Conservation (phyloP, 2,113 vertebrate genomes). For the Lophura nycthemera region DNA sequence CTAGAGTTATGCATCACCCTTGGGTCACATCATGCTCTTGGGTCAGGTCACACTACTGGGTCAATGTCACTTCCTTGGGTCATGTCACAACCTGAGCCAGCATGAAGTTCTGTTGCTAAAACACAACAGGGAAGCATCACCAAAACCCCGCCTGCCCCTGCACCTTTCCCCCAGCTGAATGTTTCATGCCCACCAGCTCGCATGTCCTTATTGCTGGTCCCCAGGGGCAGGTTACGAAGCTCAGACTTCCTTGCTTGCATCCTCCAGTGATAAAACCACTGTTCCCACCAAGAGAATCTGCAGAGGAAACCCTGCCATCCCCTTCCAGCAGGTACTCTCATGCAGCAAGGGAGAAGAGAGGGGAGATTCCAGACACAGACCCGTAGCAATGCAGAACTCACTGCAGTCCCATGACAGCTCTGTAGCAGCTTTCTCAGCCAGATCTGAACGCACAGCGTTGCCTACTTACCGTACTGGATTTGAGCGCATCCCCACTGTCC, state of each 20-base stretch:
- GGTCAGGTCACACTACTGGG: not conserved
- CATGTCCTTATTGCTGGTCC: not conserved
- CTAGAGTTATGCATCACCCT: accelerated
- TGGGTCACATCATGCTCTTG: not conserved
- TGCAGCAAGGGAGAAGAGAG: not conserved
- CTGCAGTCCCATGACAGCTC: not conserved
- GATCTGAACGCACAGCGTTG: accelerated
- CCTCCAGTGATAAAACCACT: not conserved
- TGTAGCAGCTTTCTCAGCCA: accelerated
- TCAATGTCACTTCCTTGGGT: not conserved
- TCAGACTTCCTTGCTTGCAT: not conserved
- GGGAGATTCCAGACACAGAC: not conserved
- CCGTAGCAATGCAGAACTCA: accelerated
- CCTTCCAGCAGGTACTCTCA: accelerated
- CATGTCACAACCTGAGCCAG: accelerated
- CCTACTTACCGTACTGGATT: constrained; percentile 92
- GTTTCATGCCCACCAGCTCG: not conserved
- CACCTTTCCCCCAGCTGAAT: not conserved
- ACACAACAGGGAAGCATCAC: not conserved
- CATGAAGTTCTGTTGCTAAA: not conserved
- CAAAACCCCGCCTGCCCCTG: not conserved
- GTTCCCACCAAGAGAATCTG: not conserved
- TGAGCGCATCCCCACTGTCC: constrained; percentile 87
- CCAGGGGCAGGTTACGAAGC: not conserved
- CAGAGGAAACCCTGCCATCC: not conserved